phyloP scores from a whole-genome alignment of 1,140 invertebrate species.

The Lasioglossum baleicum region DNA sequence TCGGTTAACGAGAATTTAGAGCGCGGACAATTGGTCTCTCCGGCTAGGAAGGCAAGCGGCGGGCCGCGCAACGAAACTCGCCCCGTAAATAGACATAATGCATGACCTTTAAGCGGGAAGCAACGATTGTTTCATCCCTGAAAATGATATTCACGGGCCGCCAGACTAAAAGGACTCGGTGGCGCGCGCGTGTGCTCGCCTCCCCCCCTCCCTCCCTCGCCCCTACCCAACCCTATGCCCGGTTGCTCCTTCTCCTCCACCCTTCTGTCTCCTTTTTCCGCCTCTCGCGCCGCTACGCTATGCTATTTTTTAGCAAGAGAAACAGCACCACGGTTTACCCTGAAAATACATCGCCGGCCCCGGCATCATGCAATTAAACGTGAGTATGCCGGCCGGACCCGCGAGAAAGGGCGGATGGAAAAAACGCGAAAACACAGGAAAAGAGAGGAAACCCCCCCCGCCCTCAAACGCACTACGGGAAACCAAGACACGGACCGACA shows the following conservation, averaged over 20 bases:
- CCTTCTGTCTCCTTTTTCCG: conserved; percentile 1
- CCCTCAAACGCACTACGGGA: no score
- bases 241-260: background rate
- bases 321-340: conserved; percentile 53
- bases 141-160: conserved; percentile 62
- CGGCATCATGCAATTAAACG: conserved; percentile 61
- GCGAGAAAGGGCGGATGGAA: background rate
- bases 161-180: conserved; percentile 31
- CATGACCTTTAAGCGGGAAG: conserved; percentile 14
- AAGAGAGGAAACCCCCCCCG: background rate
- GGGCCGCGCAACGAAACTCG: background rate
- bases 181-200: background rate
- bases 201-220: background rate
- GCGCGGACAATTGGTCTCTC: background rate
- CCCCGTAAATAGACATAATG: conserved; percentile 29
- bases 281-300: background rate
- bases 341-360: conserved; percentile 54
- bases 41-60: background rate
- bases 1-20: conserved; percentile 19
- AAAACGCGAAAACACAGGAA: background rate
- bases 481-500: no score
- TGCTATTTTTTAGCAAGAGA: conserved; percentile 49
- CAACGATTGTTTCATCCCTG: conserved; percentile 65
- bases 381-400: conserved; percentile 8
- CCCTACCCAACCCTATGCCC: background rate